A percentile compares a stretch with the other conserved stretches of the same genome.
These are phyloP conservation scores for Rosalia funebris DNA, from an alignment of 2,888 invertebrate species.

Conservation along the genomic window DNA sequence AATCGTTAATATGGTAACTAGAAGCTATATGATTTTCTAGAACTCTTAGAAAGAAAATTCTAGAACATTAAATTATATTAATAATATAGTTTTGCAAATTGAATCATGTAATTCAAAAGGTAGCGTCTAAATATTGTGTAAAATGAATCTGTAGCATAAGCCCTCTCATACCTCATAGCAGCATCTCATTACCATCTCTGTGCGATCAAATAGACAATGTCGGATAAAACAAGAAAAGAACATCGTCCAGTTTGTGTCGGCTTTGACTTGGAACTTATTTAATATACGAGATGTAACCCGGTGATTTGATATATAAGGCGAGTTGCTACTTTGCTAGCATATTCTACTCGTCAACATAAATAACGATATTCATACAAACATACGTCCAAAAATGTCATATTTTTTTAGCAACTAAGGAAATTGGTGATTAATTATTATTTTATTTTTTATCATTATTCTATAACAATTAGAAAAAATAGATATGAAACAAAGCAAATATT, in stretches of 20 bases:
- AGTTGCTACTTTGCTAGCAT: no score
- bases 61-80: neutral
- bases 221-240: neutral
- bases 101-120: neutral
- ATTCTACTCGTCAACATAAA: no score
- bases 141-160: neutral
- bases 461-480: no score
- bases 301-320: no score
- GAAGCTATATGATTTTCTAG: no score
- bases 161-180: neutral
- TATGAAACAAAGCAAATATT: no score
- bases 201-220: neutral
- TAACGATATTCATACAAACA: neutral
- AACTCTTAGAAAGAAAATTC: no score
- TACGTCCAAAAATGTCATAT: neutral
- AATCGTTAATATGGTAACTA: no score
- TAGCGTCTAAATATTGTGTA: neutral
- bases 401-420: neutral
- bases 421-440: no score
- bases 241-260: no score
- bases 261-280: neutral
- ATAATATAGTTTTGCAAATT: constrained; percentile 1
- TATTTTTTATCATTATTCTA: no score
- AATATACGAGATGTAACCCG: neutral
- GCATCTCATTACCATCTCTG: no score